Base-by-base conservation (phyloP, 2,113 vertebrate species). In the Cebus imitator region DNA sequence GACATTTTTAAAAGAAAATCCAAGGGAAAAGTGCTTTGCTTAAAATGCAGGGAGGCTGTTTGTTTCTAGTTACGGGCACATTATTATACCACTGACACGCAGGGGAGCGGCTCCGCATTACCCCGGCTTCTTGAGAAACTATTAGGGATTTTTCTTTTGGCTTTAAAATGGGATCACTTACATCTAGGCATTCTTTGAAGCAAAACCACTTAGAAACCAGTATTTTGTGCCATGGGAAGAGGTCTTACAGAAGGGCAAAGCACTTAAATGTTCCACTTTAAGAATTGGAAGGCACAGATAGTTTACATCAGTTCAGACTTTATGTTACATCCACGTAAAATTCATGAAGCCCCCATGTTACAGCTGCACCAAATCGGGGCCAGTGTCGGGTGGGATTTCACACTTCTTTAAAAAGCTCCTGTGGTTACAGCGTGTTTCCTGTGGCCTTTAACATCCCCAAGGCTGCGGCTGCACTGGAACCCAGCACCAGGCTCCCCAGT, bases 21-120 rank as follows among this genome's bases (percentile, higher is more conserved):
- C 45, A 2, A 9, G 27, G 30, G 14, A 21, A 40, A 55, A 45
- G 8, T 0, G 2, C 35, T 68, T 5, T 21, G 48, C 35, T 64
- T 48, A 4, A 43, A 23, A 21, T 25, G 27, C 35, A 2, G 64
- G 45, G 12, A 7, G 2, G 2, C 73, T 37, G 0, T 8, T 4
- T 1, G 20, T 32, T n/a, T 6, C 78, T 5, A 11, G 91, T 2
- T 16, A 50, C 0, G 0, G 70, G 14, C 13, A 4, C 1, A 0
- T 4, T 9, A 10, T 30, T 3, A 3, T 5, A 0, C 7, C 2
- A 0, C 0, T 1, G 18, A 3, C 30, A 4, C 5, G 40, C 12
- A 25, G 43, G 35, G 40, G 55, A 6, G 0, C 0, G 0, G 3
- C 37, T 3, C 0, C 0, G 48, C 1, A 0, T 6, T 21, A 8